Evolutionary conservation across 1,140 invertebrate species (phyloP).

Genomic region (Drosophila malerkotliana): DNA sequence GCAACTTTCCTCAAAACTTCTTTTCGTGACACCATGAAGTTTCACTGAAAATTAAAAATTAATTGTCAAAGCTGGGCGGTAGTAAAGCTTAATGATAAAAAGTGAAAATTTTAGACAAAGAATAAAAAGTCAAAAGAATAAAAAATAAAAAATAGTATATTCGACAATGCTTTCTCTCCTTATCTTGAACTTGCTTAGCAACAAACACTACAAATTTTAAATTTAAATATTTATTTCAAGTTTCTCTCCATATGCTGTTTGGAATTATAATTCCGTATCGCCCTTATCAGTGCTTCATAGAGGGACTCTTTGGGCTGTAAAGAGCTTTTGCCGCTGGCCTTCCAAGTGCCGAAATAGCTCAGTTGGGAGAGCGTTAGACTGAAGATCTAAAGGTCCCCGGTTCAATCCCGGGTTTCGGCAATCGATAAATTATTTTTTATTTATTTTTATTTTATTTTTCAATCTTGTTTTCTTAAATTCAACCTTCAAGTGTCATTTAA

Average conservation of each 20-base stretch:
- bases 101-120: neutral
- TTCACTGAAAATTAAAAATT: slow-evolving; percentile 56
- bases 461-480: neutral
- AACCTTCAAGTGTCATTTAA: neutral
- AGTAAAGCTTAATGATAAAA: neutral
- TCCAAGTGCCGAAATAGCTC: slow-evolving; percentile 85
- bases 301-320: neutral
- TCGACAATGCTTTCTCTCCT: no score
- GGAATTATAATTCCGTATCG: neutral
- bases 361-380: slow-evolving; percentile 93
- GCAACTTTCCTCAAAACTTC: slow-evolving; percentile 28
- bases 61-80: slow-evolving; percentile 38
- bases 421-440: neutral
- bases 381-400: slow-evolving; percentile 92
- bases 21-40: slow-evolving; percentile 38
- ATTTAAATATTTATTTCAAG: neutral
- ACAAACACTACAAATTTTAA: neutral
- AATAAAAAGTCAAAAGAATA: neutral
- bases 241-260: neutral
- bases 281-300: neutral
- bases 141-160: no score
- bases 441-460: neutral
- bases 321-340: neutral
- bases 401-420: slow-evolving; percentile 90
- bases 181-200: neutral